A percentile compares a stretch with the other conserved stretches of the same genome.
These are phyloP conservation scores for Odontesthes bonariensis DNA, from an alignment of 2,113 vertebrate species.

Conservation along the genomic window DNA sequence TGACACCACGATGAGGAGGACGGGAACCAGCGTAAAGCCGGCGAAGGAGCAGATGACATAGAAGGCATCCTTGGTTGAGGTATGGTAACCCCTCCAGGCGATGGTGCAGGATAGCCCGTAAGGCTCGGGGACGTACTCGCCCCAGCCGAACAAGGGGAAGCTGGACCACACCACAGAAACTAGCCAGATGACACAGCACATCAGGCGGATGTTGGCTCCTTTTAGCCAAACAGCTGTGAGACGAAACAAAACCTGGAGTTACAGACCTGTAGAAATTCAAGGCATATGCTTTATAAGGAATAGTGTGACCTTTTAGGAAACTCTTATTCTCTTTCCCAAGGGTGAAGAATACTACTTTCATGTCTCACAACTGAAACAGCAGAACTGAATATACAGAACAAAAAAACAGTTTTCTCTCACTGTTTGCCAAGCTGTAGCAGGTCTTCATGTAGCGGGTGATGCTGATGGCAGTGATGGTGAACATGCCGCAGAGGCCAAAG, in stretches of 20 bases:
- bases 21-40: conserved; percentile 71
- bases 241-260: not conserved
- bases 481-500: conserved; percentile 79
- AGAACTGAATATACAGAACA: not conserved
- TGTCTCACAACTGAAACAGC: no score
- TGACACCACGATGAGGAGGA: conserved; percentile 73
- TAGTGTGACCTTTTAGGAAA: no score
- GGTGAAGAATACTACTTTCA: no score
- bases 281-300: no score
- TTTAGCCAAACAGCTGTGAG: conserved; percentile 67
- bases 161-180: conserved; percentile 70
- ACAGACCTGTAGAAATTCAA: no score
- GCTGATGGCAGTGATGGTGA: conserved; percentile 78
- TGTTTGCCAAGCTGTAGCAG: conserved; percentile 60
- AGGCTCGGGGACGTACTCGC: conserved; percentile 77
- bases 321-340: no score
- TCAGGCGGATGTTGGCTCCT: conserved; percentile 44
- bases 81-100: conserved; percentile 76
- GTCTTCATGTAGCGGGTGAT: conserved; percentile 75
- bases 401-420: conserved; percentile 41
- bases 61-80: conserved; percentile 72
- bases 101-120: conserved; percentile 80
- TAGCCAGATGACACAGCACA: conserved; percentile 68
- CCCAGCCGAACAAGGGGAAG: conserved; percentile 79
- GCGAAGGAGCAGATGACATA: conserved; percentile 79